Percentiles rank a stretch among this genome's conserved stretches.
Evolutionary conservation across 2,888 invertebrate species (phyloP).

Genomic region (Eulithis testata): DNA sequence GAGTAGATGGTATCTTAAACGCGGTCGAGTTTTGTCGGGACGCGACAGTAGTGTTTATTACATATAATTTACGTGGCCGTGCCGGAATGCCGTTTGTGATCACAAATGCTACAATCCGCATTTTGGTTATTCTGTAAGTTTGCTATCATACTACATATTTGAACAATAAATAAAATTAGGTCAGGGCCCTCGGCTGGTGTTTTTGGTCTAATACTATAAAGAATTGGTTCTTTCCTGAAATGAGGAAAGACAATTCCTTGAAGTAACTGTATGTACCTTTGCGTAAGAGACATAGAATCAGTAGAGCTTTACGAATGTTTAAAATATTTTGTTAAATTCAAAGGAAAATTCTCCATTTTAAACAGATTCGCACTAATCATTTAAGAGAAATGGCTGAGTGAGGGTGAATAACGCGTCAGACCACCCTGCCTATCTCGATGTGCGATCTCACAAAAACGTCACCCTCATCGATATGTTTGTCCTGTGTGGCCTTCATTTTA

Average conservation of each 20-base stretch:
- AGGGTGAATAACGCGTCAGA: conserved; percentile 53
- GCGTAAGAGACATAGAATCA: too few species aligned
- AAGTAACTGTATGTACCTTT: too few species aligned
- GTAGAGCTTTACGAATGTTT: too few species aligned
- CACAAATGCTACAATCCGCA: conserved; percentile 7
- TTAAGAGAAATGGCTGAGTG: conserved; percentile 34
- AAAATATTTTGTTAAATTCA: neutral
- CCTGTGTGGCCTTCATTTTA: conserved; percentile 78
- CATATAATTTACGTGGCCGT: conserved; percentile 57
- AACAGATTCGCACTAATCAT: conserved; percentile 12
- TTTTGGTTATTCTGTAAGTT: too few species aligned
- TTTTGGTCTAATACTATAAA: too few species aligned
- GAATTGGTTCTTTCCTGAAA: too few species aligned
- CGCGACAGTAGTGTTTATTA: conserved; percentile 60
- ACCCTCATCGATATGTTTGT: conserved; percentile 71
- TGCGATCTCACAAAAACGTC: conserved; percentile 74
- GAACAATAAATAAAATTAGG: too few species aligned
- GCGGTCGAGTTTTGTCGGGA: conserved; percentile 54
- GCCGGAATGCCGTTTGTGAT: conserved; percentile 60
- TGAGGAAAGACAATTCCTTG: too few species aligned
- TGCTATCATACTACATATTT: too few species aligned
- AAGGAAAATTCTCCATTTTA: neutral
- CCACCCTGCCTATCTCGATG: conserved; percentile 74
- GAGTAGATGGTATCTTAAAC: conserved; percentile 56
- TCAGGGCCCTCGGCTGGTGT: too few species aligned